A percentile compares a stretch with the other conserved stretches of the same genome.
These are phyloP conservation scores for Diorhabda carinulata DNA, from an alignment of 1,140 invertebrate genomes.

Conservation along the genomic window DNA sequence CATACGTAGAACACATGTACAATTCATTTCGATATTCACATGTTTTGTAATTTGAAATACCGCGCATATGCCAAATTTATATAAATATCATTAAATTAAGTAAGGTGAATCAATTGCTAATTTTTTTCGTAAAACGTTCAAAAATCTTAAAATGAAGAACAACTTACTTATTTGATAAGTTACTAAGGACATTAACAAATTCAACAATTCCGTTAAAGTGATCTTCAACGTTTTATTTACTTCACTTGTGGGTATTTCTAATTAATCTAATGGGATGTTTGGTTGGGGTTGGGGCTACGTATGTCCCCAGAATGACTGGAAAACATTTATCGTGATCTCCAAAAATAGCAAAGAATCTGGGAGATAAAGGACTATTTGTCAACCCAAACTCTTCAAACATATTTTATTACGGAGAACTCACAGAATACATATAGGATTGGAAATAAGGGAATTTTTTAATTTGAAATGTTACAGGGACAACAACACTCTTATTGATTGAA, in stretches of 20 bases:
- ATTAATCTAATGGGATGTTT: slow-evolving; percentile 13
- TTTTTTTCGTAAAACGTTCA: no score
- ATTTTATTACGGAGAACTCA: slow-evolving; percentile 3
- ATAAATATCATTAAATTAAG: no score
- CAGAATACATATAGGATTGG: background rate
- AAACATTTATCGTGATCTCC: slow-evolving; percentile 8
- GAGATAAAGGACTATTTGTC: slow-evolving; percentile 2
- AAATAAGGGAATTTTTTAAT: slow-evolving; percentile 3
- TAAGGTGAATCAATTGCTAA: no score
- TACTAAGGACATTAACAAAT: background rate
- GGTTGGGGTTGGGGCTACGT: slow-evolving; percentile 10
- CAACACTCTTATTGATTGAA: no score
- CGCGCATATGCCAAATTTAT: no score
- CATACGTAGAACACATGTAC: no score
- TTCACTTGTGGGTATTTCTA: slow-evolving; percentile 10
- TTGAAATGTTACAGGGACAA: background rate
- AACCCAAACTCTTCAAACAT: slow-evolving; percentile 2
- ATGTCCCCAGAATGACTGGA: slow-evolving; percentile 9
- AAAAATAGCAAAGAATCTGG: slow-evolving; percentile 2
- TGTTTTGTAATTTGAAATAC: no score
- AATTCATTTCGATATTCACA: no score
- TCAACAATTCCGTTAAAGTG: background rate
- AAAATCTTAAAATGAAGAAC: no score
- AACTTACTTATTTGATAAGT: background rate
- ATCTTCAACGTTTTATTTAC: slow-evolving; percentile 6